Conservation (phyloP, 2,888 invertebrate species). For the Oscheius onirici region DNA sequence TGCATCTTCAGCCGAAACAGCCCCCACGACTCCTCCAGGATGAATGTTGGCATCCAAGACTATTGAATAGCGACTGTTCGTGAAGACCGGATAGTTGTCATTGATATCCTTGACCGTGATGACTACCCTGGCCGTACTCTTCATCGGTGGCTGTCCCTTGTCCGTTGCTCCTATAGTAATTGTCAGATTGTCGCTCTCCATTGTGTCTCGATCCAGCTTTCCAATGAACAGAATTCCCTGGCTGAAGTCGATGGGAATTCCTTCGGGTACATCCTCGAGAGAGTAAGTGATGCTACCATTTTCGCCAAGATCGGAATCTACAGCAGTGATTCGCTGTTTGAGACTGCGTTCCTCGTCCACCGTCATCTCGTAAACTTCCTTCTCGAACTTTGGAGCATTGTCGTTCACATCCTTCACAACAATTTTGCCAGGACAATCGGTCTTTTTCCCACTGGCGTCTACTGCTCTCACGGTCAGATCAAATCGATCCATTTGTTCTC, state of each 20-base stretch:
- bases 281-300: constrained; percentile 43
- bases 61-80: constrained; percentile 46
- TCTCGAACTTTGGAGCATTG: constrained; percentile 56
- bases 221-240: constrained; percentile 51
- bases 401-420: constrained; percentile 71
- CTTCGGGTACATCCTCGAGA: constrained; percentile 34
- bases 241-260: constrained; percentile 44
- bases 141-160: constrained; percentile 43
- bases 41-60: constrained; percentile 47
- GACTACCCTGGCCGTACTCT: constrained; percentile 32
- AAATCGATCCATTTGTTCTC: constrained; percentile 46
- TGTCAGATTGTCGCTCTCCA: constrained; percentile 37
- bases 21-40: constrained; percentile 46
- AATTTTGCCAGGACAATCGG: constrained; percentile 36
- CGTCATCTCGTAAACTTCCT: constrained; percentile 34
- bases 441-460: constrained; percentile 37
- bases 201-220: constrained; percentile 40
- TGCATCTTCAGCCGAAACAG: constrained; percentile 41
- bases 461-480: constrained; percentile 48
- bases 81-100: constrained; percentile 49
- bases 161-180: constrained; percentile 45
- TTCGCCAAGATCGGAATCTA: constrained; percentile 39
- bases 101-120: constrained; percentile 49
- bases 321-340: constrained; percentile 43
- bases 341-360: constrained; percentile 47